Base-by-base conservation (phyloP, 2,888 invertebrate species). In the Acrobasis suavella region DNA sequence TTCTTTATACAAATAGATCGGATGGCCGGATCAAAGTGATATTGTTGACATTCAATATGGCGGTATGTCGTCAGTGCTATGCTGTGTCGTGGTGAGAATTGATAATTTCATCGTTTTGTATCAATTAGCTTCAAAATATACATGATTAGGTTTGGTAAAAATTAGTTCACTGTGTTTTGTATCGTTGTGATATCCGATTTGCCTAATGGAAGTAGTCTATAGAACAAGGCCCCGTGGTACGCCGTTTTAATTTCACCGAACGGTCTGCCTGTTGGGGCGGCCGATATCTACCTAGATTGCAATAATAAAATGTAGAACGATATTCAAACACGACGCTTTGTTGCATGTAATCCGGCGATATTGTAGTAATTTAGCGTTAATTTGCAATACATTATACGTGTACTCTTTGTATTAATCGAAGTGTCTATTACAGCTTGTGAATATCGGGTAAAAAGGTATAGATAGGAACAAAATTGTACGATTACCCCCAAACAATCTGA, bases 31-130 rank as follows among this genome's bases (percentile, higher is more conserved):
- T 81, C 81, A 78, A 80, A 88, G 83, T 85, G 81, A 84, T 86
- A 83, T 86, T 89, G 91, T 95, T 96, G 95, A 96, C 96, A 96
- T 95, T 95, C 96, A 96, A 96, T 96, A 97, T 97, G 97, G 97
- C 97, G 96, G 96, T 96, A 96, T 96, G 96, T 96, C 96, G 96
- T 96, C 96, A 96, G 96, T 97, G 97, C 96, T 96, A 95, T 97
- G 97, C 96, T 96, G 96, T 96, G 96, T 96, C 96, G 96, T 96
- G 97, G 96, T 96, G 95, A 96, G 96, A 96, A 94, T 92, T 90
- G 83, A 79, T 87, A 82, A 86, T 82, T 89, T 82, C 73, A 76
- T 83, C 72, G 76, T 78, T 83, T 81, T 77, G 70, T 82, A 76
- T 76, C 74, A 74, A 78, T 72, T 76, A 80, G 82, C 83, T 74